phyloP scores from a whole-genome alignment of 2,797 vertebrate genomes.

The Cygnus olor region DNA sequence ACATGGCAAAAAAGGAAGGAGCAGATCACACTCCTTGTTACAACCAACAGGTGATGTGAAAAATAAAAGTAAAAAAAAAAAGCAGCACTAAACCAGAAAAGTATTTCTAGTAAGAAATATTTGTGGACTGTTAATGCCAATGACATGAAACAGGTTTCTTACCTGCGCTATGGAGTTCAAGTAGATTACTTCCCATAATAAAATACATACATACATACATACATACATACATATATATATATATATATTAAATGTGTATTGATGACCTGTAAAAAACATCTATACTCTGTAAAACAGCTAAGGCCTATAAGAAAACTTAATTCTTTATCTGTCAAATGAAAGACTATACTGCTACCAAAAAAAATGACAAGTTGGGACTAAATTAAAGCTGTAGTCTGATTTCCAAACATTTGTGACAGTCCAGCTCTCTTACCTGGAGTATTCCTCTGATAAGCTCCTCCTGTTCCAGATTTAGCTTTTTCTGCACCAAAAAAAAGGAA shows the following conservation, averaged over 20 bases:
- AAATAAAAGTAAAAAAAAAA: not conserved
- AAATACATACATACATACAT: not conserved
- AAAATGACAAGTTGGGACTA: not conserved
- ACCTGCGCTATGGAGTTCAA: not conserved
- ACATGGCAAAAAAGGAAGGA: not conserved
- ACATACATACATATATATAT: not conserved
- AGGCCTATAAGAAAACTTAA: not conserved
- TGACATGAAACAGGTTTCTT: not conserved
- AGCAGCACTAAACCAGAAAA: not conserved
- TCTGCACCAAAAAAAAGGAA: not conserved
- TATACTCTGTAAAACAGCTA: not conserved
- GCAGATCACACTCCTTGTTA: not conserved
- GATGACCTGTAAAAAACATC: not conserved
- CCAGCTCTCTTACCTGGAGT: not conserved
- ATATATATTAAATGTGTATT: not conserved
- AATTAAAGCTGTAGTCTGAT: not conserved
- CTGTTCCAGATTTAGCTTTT: fast-evolving
- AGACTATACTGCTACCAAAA: not conserved
- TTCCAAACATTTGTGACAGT: not conserved
- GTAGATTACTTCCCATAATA: not conserved
- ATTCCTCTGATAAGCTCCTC: fast-evolving
- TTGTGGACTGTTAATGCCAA: not conserved
- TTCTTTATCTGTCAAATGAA: not conserved
- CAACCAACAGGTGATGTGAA: not conserved
- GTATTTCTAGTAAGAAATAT: not conserved